These are phyloP conservation scores for Drosophila aff. DNA, from an alignment of 1,140 invertebrate species.

Conservation along the genomic window DNA sequence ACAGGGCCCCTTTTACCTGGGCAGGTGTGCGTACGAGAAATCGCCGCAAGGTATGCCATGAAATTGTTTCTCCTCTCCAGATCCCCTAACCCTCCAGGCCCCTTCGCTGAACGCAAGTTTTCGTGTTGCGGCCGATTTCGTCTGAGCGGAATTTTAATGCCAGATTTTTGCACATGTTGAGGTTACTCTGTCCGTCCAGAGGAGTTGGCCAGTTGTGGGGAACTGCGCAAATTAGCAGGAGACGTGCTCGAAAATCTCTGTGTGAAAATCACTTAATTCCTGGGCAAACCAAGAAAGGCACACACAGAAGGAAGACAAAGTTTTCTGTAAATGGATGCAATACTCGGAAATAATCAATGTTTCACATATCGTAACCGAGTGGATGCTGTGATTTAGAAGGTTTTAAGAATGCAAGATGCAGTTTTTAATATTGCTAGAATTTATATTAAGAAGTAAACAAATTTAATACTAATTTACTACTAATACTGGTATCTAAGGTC, in stretches of 20 bases:
- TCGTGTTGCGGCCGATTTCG: slow-evolving; percentile 38
- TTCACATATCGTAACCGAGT: not conserved
- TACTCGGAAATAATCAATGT: too few species aligned
- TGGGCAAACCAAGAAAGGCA: not conserved
- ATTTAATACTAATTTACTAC: too few species aligned
- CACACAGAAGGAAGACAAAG: not conserved
- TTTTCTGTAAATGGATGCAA: not conserved
- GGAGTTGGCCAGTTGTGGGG: slow-evolving; percentile 21
- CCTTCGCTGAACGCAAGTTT: slow-evolving; percentile 1
- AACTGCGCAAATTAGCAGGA: slow-evolving; percentile 1
- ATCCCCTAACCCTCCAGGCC: not conserved
- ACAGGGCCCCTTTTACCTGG: slow-evolving; percentile 95
- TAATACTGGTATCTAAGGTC: too few species aligned
- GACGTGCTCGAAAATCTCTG: slow-evolving; percentile 6
- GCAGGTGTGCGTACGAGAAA: slow-evolving; percentile 86
- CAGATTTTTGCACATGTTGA: slow-evolving; percentile 50
- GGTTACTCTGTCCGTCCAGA: slow-evolving; percentile 14
- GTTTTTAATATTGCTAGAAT: not conserved
- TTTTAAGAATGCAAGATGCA: too few species aligned
- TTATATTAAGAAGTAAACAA: not conserved
- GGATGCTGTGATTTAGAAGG: too few species aligned
- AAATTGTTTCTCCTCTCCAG: slow-evolving; percentile 3
- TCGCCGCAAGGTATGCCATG: slow-evolving; percentile 89
- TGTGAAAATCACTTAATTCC: slow-evolving; percentile 7
- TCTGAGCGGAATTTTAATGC: slow-evolving; percentile 49